Evolutionary conservation across 1,140 invertebrate genomes (phyloP).

Genomic region (Diorhabda sublineata): DNA sequence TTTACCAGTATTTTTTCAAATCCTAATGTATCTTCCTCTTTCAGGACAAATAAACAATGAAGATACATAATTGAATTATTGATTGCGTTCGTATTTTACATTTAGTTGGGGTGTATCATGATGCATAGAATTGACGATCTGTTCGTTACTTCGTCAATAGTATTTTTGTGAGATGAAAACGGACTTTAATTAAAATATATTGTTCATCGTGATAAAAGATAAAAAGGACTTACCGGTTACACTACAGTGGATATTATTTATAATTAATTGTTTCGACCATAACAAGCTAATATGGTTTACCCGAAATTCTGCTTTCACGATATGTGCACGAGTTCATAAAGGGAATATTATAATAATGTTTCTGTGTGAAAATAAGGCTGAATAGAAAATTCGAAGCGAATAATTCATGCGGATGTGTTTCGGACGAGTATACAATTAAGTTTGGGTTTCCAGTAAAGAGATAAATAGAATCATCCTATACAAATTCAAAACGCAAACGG

Average conservation of each 20-base stretch:
- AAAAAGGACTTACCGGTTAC: background rate
- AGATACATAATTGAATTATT: too few relatives aligned
- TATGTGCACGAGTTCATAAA: background rate
- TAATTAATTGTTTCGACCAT: background rate
- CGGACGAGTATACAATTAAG: background rate
- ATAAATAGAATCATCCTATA: background rate
- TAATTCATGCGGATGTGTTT: constrained; percentile 4
- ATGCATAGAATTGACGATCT: too few relatives aligned
- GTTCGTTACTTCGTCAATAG: too few relatives aligned
- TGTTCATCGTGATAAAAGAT: too few relatives aligned
- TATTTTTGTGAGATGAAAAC: too few relatives aligned
- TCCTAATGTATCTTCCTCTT: too few relatives aligned
- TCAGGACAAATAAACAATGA: too few relatives aligned
- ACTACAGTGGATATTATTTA: background rate
- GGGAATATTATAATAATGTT: constrained; percentile 3
- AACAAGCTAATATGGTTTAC: background rate
- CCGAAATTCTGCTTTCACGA: background rate
- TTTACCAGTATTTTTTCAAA: too few relatives aligned
- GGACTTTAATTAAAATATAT: too few relatives aligned
- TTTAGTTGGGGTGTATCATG: too few relatives aligned
- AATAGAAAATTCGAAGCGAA: constrained; percentile 5
- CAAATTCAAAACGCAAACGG: background rate
- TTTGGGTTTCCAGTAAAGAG: background rate
- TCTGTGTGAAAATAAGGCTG: constrained; percentile 4
- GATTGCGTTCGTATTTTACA: too few relatives aligned